phyloP scores from a whole-genome alignment of 2,797 vertebrate species.

The Alcedo atthis region DNA sequence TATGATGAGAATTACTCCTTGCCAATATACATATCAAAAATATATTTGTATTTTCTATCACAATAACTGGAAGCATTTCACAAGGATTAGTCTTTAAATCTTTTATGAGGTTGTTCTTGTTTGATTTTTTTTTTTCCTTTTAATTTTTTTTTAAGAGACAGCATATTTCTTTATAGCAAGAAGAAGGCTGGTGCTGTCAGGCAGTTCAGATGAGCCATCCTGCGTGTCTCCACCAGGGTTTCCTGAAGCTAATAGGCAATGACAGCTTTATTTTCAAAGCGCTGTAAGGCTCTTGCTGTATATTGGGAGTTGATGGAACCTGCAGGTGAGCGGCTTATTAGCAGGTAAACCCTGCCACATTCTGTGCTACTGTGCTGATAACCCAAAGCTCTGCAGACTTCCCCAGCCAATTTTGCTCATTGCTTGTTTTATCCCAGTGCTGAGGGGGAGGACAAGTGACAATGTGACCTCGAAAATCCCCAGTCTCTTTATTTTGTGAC shows the following conservation, averaged over 20 bases:
- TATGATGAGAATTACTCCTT: not conserved
- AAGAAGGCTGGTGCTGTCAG: not conserved
- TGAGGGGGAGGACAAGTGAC: not conserved
- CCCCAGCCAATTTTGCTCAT: not conserved
- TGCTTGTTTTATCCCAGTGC: not conserved
- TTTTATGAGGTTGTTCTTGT: not conserved
- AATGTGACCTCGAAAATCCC: not conserved
- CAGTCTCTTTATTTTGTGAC: not conserved
- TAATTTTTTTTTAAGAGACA: not conserved
- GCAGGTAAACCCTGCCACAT: not conserved
- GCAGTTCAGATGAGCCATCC: not conserved
- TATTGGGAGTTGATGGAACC: conserved; percentile 21
- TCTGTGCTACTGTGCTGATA: not conserved
- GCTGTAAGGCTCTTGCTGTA: conserved; percentile 41
- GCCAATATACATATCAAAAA: not conserved
- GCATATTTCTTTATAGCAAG: not conserved
- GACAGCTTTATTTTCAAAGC: conserved; percentile 67
- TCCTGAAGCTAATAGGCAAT: conserved; percentile 50
- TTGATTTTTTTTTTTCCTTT: not conserved
- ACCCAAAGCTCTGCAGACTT: not conserved
- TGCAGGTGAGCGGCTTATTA: conserved; percentile 13
- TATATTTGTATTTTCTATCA: not conserved
- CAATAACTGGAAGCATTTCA: not conserved
- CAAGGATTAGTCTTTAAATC: not conserved
- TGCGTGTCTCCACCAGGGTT: not conserved